Evolutionary conservation across 1,140 invertebrate species (phyloP).

Genomic region (Coptotermes formosanus): DNA sequence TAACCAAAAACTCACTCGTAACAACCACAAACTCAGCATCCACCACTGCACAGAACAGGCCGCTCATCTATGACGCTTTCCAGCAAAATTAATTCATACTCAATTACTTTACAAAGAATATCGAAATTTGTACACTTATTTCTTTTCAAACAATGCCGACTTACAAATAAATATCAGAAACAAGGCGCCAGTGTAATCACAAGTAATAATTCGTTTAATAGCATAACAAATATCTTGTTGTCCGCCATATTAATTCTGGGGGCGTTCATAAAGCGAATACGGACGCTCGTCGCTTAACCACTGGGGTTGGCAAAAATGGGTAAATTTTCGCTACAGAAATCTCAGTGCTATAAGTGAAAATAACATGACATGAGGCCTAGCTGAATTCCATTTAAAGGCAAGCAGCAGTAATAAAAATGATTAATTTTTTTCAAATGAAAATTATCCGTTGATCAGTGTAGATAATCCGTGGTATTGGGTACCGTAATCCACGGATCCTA

Average conservation of each 20-base stretch:
- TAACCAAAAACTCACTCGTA: background rate
- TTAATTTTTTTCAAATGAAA: no score
- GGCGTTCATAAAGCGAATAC: background rate
- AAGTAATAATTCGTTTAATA: background rate
- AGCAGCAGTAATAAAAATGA: no score
- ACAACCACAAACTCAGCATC: background rate
- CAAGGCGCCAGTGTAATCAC: background rate
- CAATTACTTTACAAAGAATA: background rate
- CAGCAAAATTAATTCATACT: background rate
- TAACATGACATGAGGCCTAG: no score
- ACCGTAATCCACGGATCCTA: no score
- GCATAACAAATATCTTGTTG: background rate
- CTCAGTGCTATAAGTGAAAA: no score
- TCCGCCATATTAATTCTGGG: background rate
- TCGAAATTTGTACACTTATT: background rate
- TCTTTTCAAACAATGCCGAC: background rate
- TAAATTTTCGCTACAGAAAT: no score
- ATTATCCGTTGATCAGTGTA: no score
- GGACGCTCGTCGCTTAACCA: no score
- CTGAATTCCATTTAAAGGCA: no score
- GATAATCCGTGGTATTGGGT: no score
- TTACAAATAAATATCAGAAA: background rate
- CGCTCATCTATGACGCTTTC: background rate
- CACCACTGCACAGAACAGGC: background rate
- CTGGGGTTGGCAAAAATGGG: no score